Evolutionary conservation across 1,140 invertebrate species (phyloP).

Genomic region (Camponotus floridanus): DNA sequence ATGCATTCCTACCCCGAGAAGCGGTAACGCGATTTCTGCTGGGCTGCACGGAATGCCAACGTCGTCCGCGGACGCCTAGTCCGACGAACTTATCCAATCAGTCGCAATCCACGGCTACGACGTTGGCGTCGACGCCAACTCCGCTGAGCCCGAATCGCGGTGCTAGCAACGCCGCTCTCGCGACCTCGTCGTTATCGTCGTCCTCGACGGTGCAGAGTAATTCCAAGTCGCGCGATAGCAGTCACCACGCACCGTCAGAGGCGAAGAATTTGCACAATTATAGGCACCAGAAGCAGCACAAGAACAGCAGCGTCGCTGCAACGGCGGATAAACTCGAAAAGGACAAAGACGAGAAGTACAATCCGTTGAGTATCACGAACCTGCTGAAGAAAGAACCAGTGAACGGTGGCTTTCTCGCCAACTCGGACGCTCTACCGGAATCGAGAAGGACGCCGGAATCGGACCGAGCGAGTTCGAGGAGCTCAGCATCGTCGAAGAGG

Average conservation of each 20-base stretch:
- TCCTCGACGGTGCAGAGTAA: slow-evolving; percentile 77
- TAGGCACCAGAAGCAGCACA: slow-evolving; percentile 78
- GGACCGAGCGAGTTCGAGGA: slow-evolving; percentile 81
- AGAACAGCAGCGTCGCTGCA: neutral
- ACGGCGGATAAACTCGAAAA: slow-evolving; percentile 70
- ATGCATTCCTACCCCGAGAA: slow-evolving; percentile 97
- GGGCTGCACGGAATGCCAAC: slow-evolving; percentile 97
- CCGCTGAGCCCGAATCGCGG: slow-evolving; percentile 36
- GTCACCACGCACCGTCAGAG: slow-evolving; percentile 74
- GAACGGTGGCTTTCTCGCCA: slow-evolving; percentile 64
- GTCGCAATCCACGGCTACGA: slow-evolving; percentile 68
- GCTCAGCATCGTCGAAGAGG: slow-evolving; percentile 82
- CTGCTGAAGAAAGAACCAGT: slow-evolving; percentile 88
- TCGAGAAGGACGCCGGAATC: slow-evolving; percentile 82
- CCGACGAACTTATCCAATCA: slow-evolving; percentile 80
- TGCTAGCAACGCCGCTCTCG: slow-evolving; percentile 66
- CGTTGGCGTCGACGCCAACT: slow-evolving; percentile 65
- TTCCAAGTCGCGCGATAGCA: slow-evolving; percentile 78
- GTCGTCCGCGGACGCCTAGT: slow-evolving; percentile 92
- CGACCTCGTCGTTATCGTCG: slow-evolving; percentile 74
- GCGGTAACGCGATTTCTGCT: slow-evolving; percentile 97
- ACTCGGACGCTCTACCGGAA: slow-evolving; percentile 72
- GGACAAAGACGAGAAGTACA: slow-evolving; percentile 87
- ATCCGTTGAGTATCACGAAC: slow-evolving; percentile 90
- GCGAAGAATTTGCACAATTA: slow-evolving; percentile 82